These are phyloP conservation scores for Columba livia DNA, from an alignment of 2,113 vertebrate species.

Conservation along the genomic window DNA sequence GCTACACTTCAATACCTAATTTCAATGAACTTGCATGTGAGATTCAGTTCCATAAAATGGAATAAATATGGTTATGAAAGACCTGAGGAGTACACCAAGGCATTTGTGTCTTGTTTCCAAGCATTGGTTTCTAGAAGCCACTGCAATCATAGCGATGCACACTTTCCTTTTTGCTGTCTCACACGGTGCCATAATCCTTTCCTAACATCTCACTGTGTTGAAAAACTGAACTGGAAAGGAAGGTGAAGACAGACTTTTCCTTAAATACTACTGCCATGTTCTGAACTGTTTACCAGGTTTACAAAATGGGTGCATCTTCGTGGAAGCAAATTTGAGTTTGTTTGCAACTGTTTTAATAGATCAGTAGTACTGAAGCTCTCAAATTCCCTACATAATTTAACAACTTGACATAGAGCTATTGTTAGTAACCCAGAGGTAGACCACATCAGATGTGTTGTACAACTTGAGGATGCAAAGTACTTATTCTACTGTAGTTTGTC, in stretches of 20 bases:
- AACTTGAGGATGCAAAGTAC: neutral
- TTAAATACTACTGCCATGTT: constrained; percentile 18
- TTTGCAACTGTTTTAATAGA: neutral
- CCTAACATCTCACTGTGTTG: constrained; percentile 57
- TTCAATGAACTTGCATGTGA: neutral
- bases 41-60: neutral
- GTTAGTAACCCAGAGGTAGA: neutral
- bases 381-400: neutral
- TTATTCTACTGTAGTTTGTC: neutral
- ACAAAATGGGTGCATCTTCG: neutral
- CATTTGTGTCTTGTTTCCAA: neutral
- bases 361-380: neutral
- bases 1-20: neutral
- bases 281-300: constrained; percentile 34
- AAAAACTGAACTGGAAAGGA: constrained; percentile 40
- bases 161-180: constrained; percentile 38
- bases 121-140: neutral
- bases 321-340: neutral
- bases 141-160: constrained; percentile 15
- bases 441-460: neutral
- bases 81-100: neutral
- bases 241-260: constrained; percentile 37
- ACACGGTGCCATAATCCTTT: constrained; percentile 40
- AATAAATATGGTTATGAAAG: neutral
- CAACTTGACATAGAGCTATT: neutral